Base-by-base conservation (phyloP, 1,140 invertebrate genomes). In the Heterodera schachtii region DNA sequence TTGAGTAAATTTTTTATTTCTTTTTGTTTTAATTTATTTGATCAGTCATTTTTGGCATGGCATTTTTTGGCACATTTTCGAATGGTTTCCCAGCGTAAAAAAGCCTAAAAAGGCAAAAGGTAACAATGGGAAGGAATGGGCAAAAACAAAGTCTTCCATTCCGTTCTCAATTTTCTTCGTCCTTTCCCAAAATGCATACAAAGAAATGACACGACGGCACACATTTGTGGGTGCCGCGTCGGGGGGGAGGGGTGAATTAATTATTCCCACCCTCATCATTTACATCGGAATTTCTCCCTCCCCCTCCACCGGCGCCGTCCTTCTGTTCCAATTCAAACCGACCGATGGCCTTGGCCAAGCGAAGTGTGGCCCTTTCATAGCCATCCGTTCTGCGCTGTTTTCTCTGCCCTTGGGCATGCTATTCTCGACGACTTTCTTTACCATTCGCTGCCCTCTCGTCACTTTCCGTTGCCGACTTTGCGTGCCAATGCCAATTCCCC, bases 181-280 rank as follows among this genome's bases (percentile, higher is more conserved):
- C 57, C 57, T 60, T 60, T 60, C 57, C 16, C 57, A 13, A 13
- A 60, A 60, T 13, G 31, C 31, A 31, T 13, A 6, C 49, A 52
- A 52, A 52, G 49, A 60, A 52, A 60, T 1, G 57, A 52, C 49
- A 52, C 49, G 49, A 52, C 49, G 49, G 57, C 57, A 60, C 16
- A 16, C 4, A 52, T 52, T 52, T 60, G 31, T 31, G 31, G 13
- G 57, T 60, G 11, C 57, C 57, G 11, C 57, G 57, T 52, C 49
- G 49, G 6, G 49, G 49, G 6, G 49, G 49, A 0, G 57, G 57
- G 11, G 57, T 60, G 19, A 60, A 60, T 60, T 60, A 60, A 60
- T 75, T 79, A 60, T 75, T 79, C 13, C 67, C 46, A 49, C 60
- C 67, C 66, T 49, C 73, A 78, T 43, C 78, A 52, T 52, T 78